Conservation (phyloP, 2,888 invertebrate genomes). For the Andrena haemorrhoa region DNA sequence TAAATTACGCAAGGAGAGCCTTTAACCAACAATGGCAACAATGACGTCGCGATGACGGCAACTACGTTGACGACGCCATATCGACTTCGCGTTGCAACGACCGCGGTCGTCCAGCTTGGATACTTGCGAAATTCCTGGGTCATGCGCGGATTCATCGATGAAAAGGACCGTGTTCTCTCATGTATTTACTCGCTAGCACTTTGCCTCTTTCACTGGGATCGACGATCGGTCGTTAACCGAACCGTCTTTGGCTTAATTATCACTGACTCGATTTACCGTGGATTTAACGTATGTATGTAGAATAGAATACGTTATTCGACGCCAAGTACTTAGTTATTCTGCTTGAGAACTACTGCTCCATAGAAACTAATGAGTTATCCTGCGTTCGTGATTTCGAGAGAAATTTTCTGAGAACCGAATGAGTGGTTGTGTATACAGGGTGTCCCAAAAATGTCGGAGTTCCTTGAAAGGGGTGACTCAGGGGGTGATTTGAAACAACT, state of each 20-base stretch:
- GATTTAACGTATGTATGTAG: not conserved
- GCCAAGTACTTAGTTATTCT: too few species aligned
- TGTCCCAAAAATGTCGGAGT: too few species aligned
- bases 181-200: not conserved
- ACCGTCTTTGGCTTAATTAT: conserved; percentile 11
- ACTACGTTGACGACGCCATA: conserved; percentile 51
- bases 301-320: too few species aligned
- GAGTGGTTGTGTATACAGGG: too few species aligned
- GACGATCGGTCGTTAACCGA: conserved; percentile 7
- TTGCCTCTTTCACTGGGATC: conserved; percentile 10
- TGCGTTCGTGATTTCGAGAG: too few species aligned
- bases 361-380: too few species aligned
- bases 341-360: too few species aligned
- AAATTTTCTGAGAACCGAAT: too few species aligned
- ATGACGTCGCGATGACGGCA: conserved; percentile 51
- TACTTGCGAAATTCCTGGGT: conserved; percentile 68
- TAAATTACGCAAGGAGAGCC: conserved; percentile 65
- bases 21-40: conserved; percentile 64
- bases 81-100: conserved; percentile 51
- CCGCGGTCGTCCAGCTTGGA: conserved; percentile 56
- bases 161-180: conserved; percentile 39
- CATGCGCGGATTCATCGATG: conserved; percentile 58
- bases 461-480: too few species aligned
- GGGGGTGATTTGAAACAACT: too few species aligned
- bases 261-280: not conserved